A percentile compares a stretch with the other conserved stretches of the same genome.
Evolutionary conservation across 2,888 invertebrate species (phyloP).

Genomic region (Junonia oenone): DNA sequence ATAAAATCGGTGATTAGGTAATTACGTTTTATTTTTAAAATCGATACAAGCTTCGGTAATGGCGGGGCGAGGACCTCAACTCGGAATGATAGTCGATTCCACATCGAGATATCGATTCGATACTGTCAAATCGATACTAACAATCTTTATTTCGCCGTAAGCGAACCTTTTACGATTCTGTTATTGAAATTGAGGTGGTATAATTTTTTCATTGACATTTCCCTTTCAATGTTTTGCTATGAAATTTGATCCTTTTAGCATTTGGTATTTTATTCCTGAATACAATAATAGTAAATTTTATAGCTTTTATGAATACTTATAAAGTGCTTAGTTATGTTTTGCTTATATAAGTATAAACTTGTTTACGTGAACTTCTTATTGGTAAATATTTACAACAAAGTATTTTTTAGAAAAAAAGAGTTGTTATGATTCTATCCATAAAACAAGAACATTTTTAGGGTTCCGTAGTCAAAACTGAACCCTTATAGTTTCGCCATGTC

Average conservation of each 20-base stretch:
- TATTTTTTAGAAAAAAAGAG: too few relatives aligned
- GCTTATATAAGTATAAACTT: neutral
- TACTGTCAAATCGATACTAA: neutral
- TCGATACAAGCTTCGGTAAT: constrained; percentile 1
- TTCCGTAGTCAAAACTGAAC: too few relatives aligned
- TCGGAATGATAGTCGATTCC: neutral
- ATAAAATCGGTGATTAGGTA: constrained; percentile 14
- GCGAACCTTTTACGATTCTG: neutral
- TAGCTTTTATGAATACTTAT: neutral
- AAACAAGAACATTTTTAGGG: too few relatives aligned
- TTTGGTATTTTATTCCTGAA: neutral
- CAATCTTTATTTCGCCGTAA: neutral
- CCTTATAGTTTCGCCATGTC: too few relatives aligned
- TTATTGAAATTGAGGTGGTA: neutral
- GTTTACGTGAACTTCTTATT: neutral
- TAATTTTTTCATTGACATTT: neutral
- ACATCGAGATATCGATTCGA: neutral
- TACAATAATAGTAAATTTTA: neutral
- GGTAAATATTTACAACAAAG: too few relatives aligned
- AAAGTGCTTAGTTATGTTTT: neutral
- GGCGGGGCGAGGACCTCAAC: neutral
- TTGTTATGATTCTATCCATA: too few relatives aligned
- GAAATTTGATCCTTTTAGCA: neutral
- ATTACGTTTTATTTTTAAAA: constrained; percentile 9
- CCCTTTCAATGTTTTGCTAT: neutral